A percentile compares a stretch with the other conserved stretches of the same genome.
phyloP scores from a whole-genome alignment of 1,140 invertebrate species.

The Hesperophylax magnus region DNA sequence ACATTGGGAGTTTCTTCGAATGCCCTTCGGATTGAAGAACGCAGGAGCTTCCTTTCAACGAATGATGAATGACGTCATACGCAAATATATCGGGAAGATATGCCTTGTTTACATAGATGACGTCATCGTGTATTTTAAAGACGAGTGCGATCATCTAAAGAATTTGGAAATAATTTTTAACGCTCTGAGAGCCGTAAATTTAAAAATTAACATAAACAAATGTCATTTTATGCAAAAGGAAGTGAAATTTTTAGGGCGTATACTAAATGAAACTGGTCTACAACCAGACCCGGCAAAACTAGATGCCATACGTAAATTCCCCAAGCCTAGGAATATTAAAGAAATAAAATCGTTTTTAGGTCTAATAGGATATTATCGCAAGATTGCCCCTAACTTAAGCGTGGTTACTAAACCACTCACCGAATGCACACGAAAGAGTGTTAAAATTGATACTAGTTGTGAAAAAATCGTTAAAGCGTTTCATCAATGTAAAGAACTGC shows the following conservation, averaged over 20 bases:
- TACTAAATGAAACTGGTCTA: not conserved
- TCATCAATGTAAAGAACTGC: no score
- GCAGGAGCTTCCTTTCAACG: not conserved
- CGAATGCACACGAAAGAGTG: no score
- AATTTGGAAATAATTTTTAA: not conserved
- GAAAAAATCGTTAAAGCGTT: no score
- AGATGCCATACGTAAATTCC: no score
- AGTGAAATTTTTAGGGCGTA: not conserved
- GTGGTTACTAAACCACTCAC: no score
- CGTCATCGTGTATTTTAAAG: not conserved
- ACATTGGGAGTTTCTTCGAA: not conserved
- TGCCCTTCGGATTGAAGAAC: slow-evolving; percentile 5
- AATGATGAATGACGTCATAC: slow-evolving; percentile 11
- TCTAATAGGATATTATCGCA: no score
- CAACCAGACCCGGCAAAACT: no score
- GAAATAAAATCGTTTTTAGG: no score
- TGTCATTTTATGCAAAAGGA: not conserved
- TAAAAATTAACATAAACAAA: not conserved
- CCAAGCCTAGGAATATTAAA: no score
- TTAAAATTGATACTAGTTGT: no score
- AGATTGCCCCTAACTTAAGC: no score
- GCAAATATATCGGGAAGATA: not conserved
- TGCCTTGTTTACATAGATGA: slow-evolving; percentile 28
- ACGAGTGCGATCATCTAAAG: not conserved
- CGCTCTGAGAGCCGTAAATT: not conserved